These are phyloP conservation scores for Sciurus carolinensis DNA, from an alignment of 2,797 vertebrate species.

Conservation along the genomic window DNA sequence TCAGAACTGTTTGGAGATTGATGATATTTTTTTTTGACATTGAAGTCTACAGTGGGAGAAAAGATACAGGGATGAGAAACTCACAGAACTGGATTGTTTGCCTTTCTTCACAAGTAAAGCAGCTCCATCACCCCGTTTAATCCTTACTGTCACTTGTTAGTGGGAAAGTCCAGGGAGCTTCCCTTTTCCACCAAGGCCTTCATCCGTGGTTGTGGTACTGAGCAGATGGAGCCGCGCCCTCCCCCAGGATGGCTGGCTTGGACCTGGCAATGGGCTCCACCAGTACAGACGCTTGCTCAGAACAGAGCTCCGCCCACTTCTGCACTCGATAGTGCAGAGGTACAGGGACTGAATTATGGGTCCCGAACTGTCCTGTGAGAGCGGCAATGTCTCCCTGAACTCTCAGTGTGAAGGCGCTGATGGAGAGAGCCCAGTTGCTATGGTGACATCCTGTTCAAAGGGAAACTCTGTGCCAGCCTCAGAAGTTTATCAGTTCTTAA, in stretches of 20 bases:
- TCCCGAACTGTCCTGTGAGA: too few species aligned
- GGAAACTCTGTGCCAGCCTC: too few species aligned
- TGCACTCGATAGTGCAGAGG: too few species aligned
- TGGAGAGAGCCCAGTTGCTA: too few species aligned
- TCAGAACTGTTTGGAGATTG: slow-evolving; percentile 26
- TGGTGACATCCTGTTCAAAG: too few species aligned
- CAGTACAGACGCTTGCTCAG: neutral
- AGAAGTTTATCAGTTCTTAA: too few species aligned
- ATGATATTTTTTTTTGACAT: slow-evolving; percentile 45
- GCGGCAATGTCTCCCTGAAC: too few species aligned
- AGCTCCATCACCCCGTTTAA: neutral
- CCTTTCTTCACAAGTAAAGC: neutral
- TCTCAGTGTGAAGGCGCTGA: too few species aligned
- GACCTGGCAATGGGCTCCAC: neutral
- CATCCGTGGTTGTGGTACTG: too few species aligned
- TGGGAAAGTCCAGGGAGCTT: slow-evolving; percentile 55
- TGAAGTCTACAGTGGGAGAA: slow-evolving; percentile 47
- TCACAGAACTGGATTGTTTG: neutral
- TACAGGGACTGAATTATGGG: too few species aligned
- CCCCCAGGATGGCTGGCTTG: neutral
- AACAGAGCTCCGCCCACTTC: neutral
- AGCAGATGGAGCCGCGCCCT: rapidly evolving
- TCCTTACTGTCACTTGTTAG: neutral
- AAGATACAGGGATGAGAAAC: neutral
- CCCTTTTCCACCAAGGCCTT: neutral